A percentile compares a stretch with the other conserved stretches of the same genome.
Evolutionary conservation across 2,113 vertebrate species (phyloP).

Genomic region (Aegotheles bennettii): DNA sequence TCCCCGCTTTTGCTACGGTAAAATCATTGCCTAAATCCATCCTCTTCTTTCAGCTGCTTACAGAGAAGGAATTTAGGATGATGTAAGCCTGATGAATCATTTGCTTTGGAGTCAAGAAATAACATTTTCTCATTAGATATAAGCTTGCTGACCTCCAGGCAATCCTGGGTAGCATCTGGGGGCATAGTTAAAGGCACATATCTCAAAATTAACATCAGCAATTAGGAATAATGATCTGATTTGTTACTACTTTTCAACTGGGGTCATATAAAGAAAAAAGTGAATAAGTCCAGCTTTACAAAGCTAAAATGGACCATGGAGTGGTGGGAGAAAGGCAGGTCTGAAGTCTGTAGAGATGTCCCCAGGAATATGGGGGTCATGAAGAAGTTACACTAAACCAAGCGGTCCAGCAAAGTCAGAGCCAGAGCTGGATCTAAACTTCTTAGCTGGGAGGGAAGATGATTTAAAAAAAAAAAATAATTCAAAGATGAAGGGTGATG

Average conservation of each 20-base stretch:
- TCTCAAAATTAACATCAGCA: neutral
- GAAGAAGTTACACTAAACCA: neutral
- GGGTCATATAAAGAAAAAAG: neutral
- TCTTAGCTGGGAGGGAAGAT: neutral
- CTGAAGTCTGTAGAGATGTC: neutral
- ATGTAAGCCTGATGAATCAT: neutral
- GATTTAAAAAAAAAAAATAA: too few species aligned
- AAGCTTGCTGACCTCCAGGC: neutral
- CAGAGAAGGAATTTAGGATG: neutral
- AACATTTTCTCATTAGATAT: neutral
- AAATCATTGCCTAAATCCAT: neutral
- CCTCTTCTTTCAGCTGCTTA: neutral
- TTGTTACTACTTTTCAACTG: neutral
- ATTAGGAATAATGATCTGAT: neutral
- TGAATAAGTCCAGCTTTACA: neutral
- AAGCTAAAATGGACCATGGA: neutral
- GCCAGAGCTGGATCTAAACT: neutral
- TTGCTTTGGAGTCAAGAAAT: neutral
- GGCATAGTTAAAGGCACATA: neutral
- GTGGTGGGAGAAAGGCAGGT: neutral
- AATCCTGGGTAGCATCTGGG: neutral
- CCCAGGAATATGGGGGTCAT: neutral
- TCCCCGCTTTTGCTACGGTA: neutral
- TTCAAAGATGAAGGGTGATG: neutral
- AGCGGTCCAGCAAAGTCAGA: neutral